phyloP scores from a whole-genome alignment of 2,113 vertebrate genomes.

The Lepisosteus osseus region DNA sequence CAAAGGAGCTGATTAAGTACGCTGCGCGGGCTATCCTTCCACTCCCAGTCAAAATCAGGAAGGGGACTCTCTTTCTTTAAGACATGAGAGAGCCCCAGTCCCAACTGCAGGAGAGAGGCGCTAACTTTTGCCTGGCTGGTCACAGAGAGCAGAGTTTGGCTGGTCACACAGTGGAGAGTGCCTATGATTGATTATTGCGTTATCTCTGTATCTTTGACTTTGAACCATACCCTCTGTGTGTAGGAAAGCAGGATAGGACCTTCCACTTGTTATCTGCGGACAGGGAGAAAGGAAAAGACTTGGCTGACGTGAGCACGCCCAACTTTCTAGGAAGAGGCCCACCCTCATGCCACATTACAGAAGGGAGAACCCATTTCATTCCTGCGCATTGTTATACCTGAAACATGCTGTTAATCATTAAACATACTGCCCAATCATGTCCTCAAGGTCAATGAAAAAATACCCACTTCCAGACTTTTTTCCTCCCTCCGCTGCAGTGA shows the following conservation, averaged over 20 bases:
- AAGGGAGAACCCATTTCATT: no score
- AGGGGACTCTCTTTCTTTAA: no score
- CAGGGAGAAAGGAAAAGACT: constrained; percentile 45
- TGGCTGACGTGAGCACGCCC: constrained; percentile 17
- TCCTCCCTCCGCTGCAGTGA: no score
- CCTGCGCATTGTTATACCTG: no score
- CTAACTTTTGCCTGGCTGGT: constrained; percentile 73
- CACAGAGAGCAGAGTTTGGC: constrained; percentile 45
- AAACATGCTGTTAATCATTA: no score
- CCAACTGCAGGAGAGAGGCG: neutral
- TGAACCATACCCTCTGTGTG: constrained; percentile 76
- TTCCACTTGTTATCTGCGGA: constrained; percentile 73
- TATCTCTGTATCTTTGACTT: constrained; percentile 78
- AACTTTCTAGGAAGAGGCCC: constrained; percentile 31
- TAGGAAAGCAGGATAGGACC: constrained; percentile 64
- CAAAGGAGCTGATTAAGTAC: no score
- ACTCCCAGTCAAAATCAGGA: no score
- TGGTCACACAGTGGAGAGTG: constrained; percentile 48
- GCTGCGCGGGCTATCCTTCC: no score
- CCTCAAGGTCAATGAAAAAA: no score
- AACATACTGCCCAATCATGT: no score
- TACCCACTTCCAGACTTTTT: no score
- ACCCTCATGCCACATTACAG: neutral
- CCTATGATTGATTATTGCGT: constrained; percentile 72
- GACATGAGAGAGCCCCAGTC: neutral